phyloP scores from a whole-genome alignment of 2,797 vertebrate genomes.

The Protosalanx chinensis region DNA sequence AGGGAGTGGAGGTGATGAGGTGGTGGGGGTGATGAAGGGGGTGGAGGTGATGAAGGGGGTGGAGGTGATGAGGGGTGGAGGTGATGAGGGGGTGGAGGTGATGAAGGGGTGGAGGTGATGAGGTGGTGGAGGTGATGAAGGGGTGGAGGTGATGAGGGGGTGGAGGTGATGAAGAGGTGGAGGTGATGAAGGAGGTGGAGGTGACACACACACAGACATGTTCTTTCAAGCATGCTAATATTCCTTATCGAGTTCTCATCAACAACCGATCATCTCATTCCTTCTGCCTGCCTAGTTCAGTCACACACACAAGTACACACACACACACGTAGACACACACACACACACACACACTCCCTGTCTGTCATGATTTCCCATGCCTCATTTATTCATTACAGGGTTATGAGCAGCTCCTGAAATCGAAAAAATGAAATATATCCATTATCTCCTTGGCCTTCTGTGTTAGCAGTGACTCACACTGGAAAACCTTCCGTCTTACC shows the following conservation, averaged over 20 bases:
- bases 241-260: conserved; percentile 17
- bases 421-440: neutral
- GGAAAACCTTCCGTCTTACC: neutral
- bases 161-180: no score
- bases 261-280: neutral
- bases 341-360: conserved; percentile 9
- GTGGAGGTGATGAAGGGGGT: conserved; percentile 54
- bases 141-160: no score
- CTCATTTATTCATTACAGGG: conserved; percentile 60
- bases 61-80: conserved; percentile 10
- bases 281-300: neutral
- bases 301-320: neutral
- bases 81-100: conserved; percentile 42
- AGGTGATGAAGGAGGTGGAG: conserved; percentile 25
- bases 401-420: conserved; percentile 45
- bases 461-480: neutral
- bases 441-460: neutral
- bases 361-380: conserved; percentile 58
- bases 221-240: neutral
- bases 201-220: conserved; percentile 34
- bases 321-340: neutral
- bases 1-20: no score
- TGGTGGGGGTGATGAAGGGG: neutral
- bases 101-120: neutral
- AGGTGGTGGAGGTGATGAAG: conserved; percentile 44